These are phyloP conservation scores for Entomobrya multifasciata DNA, from an alignment of 2,888 invertebrate genomes.

Conservation along the genomic window DNA sequence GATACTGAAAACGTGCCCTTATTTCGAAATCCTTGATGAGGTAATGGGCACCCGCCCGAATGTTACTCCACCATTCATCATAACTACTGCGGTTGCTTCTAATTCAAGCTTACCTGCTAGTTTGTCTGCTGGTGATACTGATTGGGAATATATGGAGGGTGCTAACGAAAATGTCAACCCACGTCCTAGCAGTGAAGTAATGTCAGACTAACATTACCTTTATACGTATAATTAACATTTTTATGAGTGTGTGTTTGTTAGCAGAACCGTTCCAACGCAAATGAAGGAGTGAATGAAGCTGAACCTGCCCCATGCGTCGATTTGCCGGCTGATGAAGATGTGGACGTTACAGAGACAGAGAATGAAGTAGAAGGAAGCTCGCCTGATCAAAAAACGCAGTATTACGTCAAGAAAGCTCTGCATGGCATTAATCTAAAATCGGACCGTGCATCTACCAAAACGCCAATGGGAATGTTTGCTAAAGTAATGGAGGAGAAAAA, in stretches of 20 bases:
- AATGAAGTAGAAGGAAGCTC: too few species aligned
- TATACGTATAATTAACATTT: too few species aligned
- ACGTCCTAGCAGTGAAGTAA: too few species aligned
- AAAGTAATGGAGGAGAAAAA: constrained; percentile 34
- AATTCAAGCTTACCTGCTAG: neutral
- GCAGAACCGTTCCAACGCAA: too few species aligned
- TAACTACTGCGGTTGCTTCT: neutral
- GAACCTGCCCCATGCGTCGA: neutral
- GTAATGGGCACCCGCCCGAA: constrained; percentile 62
- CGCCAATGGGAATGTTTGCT: constrained; percentile 38
- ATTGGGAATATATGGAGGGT: neutral
- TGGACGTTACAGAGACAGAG: too few species aligned
- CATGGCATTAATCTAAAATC: neutral
- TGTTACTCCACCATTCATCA: constrained; percentile 40
- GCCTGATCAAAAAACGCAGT: neutral
- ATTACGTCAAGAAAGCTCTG: neutral
- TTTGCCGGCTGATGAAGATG: too few species aligned
- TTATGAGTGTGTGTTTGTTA: too few species aligned
- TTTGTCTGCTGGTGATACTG: neutral
- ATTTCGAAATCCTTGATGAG: constrained; percentile 52
- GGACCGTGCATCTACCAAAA: neutral
- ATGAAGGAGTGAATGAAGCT: neutral
- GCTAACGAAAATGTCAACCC: neutral
- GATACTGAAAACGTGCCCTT: constrained; percentile 56
- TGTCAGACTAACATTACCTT: too few species aligned